These are phyloP conservation scores for Choreutis nemorana DNA, from an alignment of 2,888 invertebrate species.

Conservation along the genomic window DNA sequence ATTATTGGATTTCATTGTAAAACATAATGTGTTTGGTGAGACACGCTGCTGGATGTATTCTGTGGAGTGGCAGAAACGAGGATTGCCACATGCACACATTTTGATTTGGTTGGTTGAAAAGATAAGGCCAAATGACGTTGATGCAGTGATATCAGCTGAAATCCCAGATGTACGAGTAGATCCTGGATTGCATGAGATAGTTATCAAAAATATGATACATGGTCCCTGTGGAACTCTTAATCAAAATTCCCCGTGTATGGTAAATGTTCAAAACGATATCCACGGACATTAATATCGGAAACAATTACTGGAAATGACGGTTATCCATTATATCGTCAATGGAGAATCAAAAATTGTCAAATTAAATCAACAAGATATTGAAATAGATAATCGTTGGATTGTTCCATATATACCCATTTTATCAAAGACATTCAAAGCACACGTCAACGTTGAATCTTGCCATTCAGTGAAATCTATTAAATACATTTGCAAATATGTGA, in stretches of 20 bases:
- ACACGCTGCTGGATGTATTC: constrained; percentile 14
- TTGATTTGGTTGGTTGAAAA: constrained; percentile 14
- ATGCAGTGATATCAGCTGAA: constrained; percentile 26
- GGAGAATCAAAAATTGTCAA: too few relatives aligned
- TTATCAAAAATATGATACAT: constrained; percentile 13
- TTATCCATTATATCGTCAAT: constrained; percentile 10
- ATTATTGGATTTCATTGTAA: constrained; percentile 13
- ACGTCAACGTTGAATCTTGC: constrained; percentile 12
- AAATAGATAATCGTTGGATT: constrained; percentile 17
- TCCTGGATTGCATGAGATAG: constrained; percentile 13
- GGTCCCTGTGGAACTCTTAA: constrained; percentile 13
- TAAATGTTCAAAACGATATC: neutral
- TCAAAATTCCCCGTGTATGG: constrained; percentile 13
- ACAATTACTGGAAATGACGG: constrained; percentile 7
- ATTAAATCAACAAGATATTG: constrained; percentile 14
- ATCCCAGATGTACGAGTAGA: constrained; percentile 16
- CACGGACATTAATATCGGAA: neutral
- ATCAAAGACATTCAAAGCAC: constrained; percentile 6
- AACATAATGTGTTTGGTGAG: constrained; percentile 13
- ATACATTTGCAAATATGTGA: constrained; percentile 8
- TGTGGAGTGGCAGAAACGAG: constrained; percentile 11
- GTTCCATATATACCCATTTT: constrained; percentile 2
- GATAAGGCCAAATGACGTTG: constrained; percentile 21
- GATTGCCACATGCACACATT: constrained; percentile 5
- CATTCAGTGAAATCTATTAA: constrained; percentile 9